A percentile compares a stretch with the other conserved stretches of the same genome.
These are phyloP conservation scores for Xanthia icteritia DNA, from an alignment of 2,888 invertebrate species.

Conservation along the genomic window DNA sequence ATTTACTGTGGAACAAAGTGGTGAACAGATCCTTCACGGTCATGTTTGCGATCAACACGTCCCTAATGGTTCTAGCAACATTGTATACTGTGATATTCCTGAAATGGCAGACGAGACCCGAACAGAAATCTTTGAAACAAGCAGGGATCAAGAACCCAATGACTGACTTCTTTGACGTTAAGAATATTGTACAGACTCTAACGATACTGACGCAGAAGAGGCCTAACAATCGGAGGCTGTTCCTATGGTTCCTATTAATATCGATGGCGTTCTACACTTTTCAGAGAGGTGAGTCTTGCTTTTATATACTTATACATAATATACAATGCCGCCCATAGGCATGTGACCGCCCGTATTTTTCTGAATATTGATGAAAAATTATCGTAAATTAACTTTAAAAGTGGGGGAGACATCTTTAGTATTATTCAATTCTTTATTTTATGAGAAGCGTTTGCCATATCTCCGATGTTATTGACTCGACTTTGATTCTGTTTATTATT, in stretches of 20 bases:
- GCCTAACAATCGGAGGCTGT: constrained; percentile 89
- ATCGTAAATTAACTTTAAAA: too few species aligned
- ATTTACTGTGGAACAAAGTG: constrained; percentile 91
- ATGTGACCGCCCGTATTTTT: too few species aligned
- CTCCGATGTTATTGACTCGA: too few species aligned
- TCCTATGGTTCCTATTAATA: constrained; percentile 92
- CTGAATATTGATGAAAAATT: too few species aligned
- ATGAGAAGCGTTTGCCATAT: too few species aligned
- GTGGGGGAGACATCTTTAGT: too few species aligned
- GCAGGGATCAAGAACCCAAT: constrained; percentile 90
- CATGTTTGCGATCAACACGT: constrained; percentile 94
- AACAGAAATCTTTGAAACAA: constrained; percentile 91
- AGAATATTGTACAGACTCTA: constrained; percentile 92
- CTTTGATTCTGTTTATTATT: too few species aligned
- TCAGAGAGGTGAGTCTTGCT: constrained; percentile 90
- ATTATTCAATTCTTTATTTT: too few species aligned
- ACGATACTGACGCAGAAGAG: constrained; percentile 91
- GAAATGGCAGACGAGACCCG: constrained; percentile 93
- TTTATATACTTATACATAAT: not conserved
- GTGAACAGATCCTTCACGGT: constrained; percentile 92
- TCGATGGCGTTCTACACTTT: constrained; percentile 95
- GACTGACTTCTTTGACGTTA: constrained; percentile 93
- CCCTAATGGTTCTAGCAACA: constrained; percentile 91
- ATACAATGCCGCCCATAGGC: too few species aligned
- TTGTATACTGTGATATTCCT: constrained; percentile 92